Evolutionary conservation across 2,888 invertebrate species (phyloP), one percentile per base, ranked within the genome.

Genomic region (Spodoptera littoralis): DNA sequence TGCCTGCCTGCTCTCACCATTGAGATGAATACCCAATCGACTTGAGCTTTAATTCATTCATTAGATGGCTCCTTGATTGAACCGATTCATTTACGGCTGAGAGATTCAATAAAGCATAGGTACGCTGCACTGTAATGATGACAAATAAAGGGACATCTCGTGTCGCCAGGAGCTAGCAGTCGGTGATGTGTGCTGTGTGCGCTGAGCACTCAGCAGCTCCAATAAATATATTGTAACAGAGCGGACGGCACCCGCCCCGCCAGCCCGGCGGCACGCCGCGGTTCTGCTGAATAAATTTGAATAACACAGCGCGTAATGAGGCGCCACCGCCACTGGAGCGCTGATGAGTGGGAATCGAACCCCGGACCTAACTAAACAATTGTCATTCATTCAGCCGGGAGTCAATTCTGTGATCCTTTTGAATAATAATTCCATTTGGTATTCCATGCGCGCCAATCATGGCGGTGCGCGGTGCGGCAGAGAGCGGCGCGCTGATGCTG

Each of bases 231-330:
- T 61, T 55, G 58, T 60, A 63, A 46, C 67, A 18, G 58, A 42
- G 51, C 13, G 62, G 36, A 36, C 9, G 36, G 36, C 36, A 36
- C 8, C 51, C 43, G 65, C 50, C 47, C 59, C 51, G 62, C 57
- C 51, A 74, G 75, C 77, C 80, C 78, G 72, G 71, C 69, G 67
- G 75, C 77, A 79, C 78, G 72, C 72, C 69, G 67, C 74, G 65
- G 75, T 77, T 76, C 83, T 80, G 82, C 80, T 79, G 90, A 88
- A 90, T 91, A 89, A 84, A 91, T 92, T 90, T 89, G 85, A 90
- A 90, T 90, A 91, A 84, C 82, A 81, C 79, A 72, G 74, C 51
- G 55, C 71, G 71, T 87, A 88, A 90, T 90, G 88, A 90, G 83
- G 81, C 81, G 79, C 75, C 78, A 36, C 36, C 81, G 76, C 74